Percentiles rank a stretch among this genome's conserved stretches.
Conservation (phyloP, 2,797 vertebrate species). For the Rousettus madagascariensis region DNA sequence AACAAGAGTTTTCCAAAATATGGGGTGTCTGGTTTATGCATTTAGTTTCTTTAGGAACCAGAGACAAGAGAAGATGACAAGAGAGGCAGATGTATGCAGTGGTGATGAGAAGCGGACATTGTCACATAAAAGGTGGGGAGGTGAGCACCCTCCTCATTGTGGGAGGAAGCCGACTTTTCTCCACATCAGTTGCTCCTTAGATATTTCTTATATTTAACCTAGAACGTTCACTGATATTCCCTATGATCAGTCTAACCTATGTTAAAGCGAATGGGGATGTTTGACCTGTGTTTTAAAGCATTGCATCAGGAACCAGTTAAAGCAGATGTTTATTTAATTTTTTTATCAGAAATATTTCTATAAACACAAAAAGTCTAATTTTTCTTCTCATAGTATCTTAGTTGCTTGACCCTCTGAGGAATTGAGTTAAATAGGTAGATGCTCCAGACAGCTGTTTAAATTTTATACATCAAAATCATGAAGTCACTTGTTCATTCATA, state of each 20-base stretch:
- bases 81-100: not conserved
- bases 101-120: accelerated
- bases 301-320: not conserved
- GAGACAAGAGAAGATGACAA: not conserved
- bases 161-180: not conserved
- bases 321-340: not conserved
- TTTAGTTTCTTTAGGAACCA: not conserved
- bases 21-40: not conserved
- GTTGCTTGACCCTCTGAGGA: not conserved
- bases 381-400: not conserved
- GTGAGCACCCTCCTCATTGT: not conserved
- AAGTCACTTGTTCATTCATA: not conserved
- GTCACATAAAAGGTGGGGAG: too few species aligned
- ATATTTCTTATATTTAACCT: not conserved
- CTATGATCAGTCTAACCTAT: not conserved
- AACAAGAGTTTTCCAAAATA: not conserved
- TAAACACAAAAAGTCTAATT: not conserved
- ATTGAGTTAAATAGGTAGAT: not conserved
- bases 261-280: not conserved
- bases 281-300: not conserved
- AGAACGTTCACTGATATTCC: not conserved
- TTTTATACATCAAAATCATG: not conserved
- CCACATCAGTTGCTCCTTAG: not conserved
- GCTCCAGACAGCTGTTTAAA: not conserved
- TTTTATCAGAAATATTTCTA: not conserved